Conservation (phyloP, 2,797 vertebrate genomes). For the Spinus pinus region DNA sequence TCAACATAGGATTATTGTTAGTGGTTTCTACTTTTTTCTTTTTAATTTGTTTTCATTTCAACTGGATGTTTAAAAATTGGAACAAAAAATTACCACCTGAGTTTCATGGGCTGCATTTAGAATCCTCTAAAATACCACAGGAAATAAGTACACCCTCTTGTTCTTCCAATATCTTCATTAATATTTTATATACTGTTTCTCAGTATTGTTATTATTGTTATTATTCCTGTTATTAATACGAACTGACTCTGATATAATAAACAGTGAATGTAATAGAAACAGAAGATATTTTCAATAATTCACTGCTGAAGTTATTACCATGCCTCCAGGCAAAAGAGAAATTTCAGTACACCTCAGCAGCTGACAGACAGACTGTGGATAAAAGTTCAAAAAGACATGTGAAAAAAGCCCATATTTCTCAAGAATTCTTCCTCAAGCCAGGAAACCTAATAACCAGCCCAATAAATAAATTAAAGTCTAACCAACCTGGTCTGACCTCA, state of each 20-base stretch:
- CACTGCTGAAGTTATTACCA: neutral
- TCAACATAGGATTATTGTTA: neutral
- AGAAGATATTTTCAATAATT: constrained; percentile 7
- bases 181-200: neutral
- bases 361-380: neutral
- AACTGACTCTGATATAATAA: neutral
- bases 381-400: neutral
- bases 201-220: neutral
- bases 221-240: neutral
- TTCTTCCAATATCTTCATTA: neutral
- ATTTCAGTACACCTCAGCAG: neutral
- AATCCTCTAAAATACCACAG: neutral
- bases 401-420: neutral
- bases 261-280: neutral
- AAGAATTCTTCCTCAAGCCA: constrained; percentile 1
- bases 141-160: neutral
- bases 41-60: neutral
- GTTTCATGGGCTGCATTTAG: neutral
- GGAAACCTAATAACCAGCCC: neutral
- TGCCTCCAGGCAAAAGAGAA: neutral
- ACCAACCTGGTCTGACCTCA: neutral
- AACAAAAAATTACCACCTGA: neutral
- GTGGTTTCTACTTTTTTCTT: neutral
- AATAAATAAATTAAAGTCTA: constrained; percentile 13
- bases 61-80: neutral